phyloP scores from a whole-genome alignment of 1,140 invertebrate genomes.

The Megalonaias nervosa region DNA sequence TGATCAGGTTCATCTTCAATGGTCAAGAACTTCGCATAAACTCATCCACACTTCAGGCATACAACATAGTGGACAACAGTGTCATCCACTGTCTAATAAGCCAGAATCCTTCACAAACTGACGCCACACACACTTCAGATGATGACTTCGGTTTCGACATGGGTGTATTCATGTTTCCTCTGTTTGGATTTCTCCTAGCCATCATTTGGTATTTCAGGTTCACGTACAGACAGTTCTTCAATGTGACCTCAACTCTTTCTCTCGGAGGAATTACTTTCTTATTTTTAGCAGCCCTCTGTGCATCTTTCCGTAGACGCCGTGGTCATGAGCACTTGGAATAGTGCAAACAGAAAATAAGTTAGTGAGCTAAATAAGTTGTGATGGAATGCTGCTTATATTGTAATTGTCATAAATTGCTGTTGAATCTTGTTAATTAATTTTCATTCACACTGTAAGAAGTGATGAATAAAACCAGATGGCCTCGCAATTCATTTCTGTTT shows the following conservation, averaged over 20 bases:
- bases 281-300: conserved; percentile 71
- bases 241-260: conserved; percentile 77
- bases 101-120: conserved; percentile 36
- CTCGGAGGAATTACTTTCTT: conserved; percentile 77
- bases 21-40: conserved; percentile 87
- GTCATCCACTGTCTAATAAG: conserved; percentile 88
- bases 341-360: not conserved
- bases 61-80: conserved; percentile 87
- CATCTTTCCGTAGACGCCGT: conserved; percentile 36
- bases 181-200: conserved; percentile 74
- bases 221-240: conserved; percentile 78
- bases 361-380: not conserved
- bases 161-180: conserved; percentile 69
- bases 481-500: too few relatives aligned
- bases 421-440: too few relatives aligned
- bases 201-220: conserved; percentile 78
- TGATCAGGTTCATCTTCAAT: conserved; percentile 89
- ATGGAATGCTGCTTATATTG: too few relatives aligned
- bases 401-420: too few relatives aligned
- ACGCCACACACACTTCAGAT: not conserved
- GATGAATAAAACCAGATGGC: too few relatives aligned
- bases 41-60: conserved; percentile 81
- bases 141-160: conserved; percentile 49
- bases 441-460: too few relatives aligned
- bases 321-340: conserved; percentile 45